A percentile compares a stretch with the other conserved stretches of the same genome.
Evolutionary conservation across 2,113 vertebrate species (phyloP).

Genomic region (Grantiella picta): DNA sequence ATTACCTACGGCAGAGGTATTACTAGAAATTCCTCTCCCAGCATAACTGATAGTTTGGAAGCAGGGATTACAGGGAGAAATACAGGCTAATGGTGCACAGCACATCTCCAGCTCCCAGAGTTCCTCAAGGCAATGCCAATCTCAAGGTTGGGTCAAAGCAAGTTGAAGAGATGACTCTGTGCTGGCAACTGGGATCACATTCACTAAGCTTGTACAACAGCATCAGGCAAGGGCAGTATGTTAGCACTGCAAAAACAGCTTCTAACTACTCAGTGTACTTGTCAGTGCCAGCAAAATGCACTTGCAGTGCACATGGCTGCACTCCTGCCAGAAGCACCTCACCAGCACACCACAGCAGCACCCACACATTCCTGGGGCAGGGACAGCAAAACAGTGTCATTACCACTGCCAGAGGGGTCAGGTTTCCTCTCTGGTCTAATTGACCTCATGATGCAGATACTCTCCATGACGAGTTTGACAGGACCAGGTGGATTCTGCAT

Average conservation of each 20-base stretch:
- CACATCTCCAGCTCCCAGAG: background rate
- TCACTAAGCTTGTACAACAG: background rate
- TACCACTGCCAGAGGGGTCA: conserved; percentile 86
- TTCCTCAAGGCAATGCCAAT: background rate
- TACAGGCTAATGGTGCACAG: background rate
- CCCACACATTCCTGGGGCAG: background rate
- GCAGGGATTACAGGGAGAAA: background rate
- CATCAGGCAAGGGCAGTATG: background rate
- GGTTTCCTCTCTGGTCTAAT: conserved; percentile 88
- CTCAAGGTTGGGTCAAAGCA: background rate
- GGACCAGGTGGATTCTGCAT: conserved; percentile 90
- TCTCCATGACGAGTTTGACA: conserved; percentile 94
- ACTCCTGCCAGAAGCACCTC: background rate
- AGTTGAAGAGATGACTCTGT: background rate
- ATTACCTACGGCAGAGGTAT: background rate
- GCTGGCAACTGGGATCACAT: background rate
- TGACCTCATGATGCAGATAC: conserved; percentile 91
- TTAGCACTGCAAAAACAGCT: background rate
- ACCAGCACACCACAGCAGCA: background rate
- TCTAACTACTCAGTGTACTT: background rate
- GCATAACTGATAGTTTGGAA: background rate
- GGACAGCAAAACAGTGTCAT: background rate
- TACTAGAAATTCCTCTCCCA: background rate
- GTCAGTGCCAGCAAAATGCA: background rate
- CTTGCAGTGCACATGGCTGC: background rate